Base-by-base conservation (phyloP, 2,888 invertebrate genomes). In the Tachina grossa region DNA sequence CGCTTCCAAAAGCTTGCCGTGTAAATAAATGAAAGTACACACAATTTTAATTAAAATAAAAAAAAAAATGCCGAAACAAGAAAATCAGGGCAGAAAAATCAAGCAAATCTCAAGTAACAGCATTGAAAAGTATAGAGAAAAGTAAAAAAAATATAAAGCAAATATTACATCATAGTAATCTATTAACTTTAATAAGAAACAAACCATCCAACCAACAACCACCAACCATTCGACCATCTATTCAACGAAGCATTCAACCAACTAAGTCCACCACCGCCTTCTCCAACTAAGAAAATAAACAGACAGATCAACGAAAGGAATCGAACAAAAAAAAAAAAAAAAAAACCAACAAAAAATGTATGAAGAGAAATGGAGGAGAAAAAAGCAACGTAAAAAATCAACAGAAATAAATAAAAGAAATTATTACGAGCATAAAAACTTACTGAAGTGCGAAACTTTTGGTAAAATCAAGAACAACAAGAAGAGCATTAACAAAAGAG, bases 381-480 rank as follows among this genome's bases (percentile, higher is more conserved):
- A 69, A 41, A 75, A 59, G 2, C 19, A 3, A 45, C 51, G 31
- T 11, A 53, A 61, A 39, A 51, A 68, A 55, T 51, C 39, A 66
- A 77, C 41, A 68, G 65, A 80, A 65, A 72, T 71, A 80, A 78
- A 78, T 63, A 78, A 82, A 78, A 79, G 82, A 83, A 85, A 75
- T 83, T 45, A 85, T 79, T 85, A 76, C 82, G 45, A 75, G 47
- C 83, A 85, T 85, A 76, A 85, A 85, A 85, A 85, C 69, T 85
- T 72, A 85, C 82, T 85, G 75, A 83, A 85, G 85, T 83, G 79
- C 69, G 71, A 85, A 85, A 82, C 63, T 85, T 85, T 85, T 79
- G 65, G 65, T 77, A 61, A 78, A 83, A 69, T 51, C n/a, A 51
- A 49, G 63, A 85, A 61, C 16, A 68, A 61, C 41, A 63, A 69